Conservation (phyloP, 2,113 vertebrate genomes). For the Telmatochromis brichardi region DNA sequence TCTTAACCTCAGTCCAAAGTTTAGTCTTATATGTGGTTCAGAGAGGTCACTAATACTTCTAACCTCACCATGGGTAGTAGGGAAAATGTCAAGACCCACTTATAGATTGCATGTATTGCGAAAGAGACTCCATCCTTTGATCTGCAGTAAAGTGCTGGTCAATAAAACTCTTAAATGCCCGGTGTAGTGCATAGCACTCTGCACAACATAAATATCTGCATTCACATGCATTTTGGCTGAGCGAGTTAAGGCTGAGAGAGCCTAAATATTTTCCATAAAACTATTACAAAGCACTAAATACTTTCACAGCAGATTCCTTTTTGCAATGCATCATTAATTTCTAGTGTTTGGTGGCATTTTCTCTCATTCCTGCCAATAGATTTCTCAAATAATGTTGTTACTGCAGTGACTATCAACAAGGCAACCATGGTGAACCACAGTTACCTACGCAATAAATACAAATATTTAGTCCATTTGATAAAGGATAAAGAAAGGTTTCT, state of each 20-base stretch:
- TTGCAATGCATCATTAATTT: not conserved
- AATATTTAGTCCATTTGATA: not conserved
- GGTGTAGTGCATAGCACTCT: not conserved
- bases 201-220: not conserved
- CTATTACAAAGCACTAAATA: not conserved
- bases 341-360: not conserved
- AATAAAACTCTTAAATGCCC: not conserved
- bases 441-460: not conserved
- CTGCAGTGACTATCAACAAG: not conserved
- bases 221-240: not conserved
- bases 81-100: not conserved
- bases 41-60: slow-evolving; percentile 2
- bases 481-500: not conserved
- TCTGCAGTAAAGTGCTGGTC: not conserved
- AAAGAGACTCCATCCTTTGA: not conserved
- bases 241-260: not conserved
- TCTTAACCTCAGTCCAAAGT: not conserved
- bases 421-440: not conserved
- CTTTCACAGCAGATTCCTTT: not conserved
- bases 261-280: not conserved
- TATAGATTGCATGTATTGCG: not conserved
- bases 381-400: not conserved
- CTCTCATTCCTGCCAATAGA: not conserved
- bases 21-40: not conserved
- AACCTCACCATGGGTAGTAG: slow-evolving; percentile 17